Conservation (phyloP, 1,140 invertebrate genomes). For the Choristoneura fumiferana region DNA sequence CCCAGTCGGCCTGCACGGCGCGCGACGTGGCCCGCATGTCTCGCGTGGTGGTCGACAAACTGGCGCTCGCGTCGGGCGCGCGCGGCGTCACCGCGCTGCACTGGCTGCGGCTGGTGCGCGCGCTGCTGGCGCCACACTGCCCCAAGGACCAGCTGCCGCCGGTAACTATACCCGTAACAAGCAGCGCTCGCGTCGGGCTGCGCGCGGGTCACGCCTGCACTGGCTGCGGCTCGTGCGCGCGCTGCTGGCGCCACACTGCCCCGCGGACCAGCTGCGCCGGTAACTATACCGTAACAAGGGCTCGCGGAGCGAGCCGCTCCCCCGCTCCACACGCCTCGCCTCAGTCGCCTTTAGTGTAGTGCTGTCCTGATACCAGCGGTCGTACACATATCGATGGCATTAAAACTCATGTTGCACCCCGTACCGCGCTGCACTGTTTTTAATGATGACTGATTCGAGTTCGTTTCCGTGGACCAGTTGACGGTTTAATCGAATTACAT, state of each 20-base stretch:
- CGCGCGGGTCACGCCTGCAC: constrained; percentile 81
- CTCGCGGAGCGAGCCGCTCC: no score
- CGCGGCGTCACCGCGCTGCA: constrained; percentile 82
- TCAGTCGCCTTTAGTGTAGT: no score
- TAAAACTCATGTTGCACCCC: no score
- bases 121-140: constrained; percentile 78
- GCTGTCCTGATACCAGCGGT: no score
- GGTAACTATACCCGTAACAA: constrained; percentile 80
- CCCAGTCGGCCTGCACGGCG: constrained; percentile 86
- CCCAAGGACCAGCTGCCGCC: constrained; percentile 70
- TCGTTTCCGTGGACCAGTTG: no score
- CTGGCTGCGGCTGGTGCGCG: constrained; percentile 83
- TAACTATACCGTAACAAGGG: no score
- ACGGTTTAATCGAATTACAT: no score
- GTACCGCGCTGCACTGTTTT: no score
- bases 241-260: constrained; percentile 79
- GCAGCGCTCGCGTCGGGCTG: constrained; percentile 77
- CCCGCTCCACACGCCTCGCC: no score
- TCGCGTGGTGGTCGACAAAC: constrained; percentile 83
- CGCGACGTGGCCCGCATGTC: constrained; percentile 88
- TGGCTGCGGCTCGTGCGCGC: constrained; percentile 83
- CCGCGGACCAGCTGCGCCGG: constrained; percentile 66
- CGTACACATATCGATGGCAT: no score
- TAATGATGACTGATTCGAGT: no score
- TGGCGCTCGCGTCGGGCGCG: constrained; percentile 79